Evolutionary conservation across 1,140 invertebrate genomes (phyloP).

Genomic region (Cryptotermes secundus): DNA sequence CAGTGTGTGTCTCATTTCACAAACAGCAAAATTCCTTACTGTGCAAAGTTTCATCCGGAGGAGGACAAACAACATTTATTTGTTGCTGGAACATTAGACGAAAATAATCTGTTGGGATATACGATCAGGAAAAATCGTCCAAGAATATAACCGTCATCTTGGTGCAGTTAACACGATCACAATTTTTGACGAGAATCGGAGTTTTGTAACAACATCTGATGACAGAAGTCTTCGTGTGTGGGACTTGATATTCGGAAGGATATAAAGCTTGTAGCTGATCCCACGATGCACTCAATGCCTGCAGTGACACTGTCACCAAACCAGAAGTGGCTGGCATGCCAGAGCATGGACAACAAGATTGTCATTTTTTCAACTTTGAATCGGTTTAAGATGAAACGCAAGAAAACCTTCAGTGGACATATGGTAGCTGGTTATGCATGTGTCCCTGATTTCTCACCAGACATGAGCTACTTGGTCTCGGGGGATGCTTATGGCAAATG

Average conservation of each 20-base stretch:
- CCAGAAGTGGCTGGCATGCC: slow-evolving; percentile 98
- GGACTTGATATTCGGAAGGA: slow-evolving; percentile 99
- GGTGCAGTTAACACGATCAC: slow-evolving; percentile 99
- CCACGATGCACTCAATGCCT: slow-evolving; percentile 99
- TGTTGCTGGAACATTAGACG: slow-evolving; percentile 95
- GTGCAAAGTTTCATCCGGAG: slow-evolving; percentile 97
- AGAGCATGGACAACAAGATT: slow-evolving; percentile 99
- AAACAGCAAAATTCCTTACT: slow-evolving; percentile 93
- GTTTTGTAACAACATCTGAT: slow-evolving; percentile 98
- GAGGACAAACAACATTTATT: slow-evolving; percentile 96
- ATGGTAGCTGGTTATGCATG: slow-evolving; percentile 99
- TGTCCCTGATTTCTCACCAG: slow-evolving; percentile 94
- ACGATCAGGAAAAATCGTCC: slow-evolving; percentile 90
- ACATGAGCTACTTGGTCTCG: too few species aligned
- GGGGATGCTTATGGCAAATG: too few species aligned
- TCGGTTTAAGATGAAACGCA: slow-evolving; percentile 95
- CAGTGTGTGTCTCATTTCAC: slow-evolving; percentile 90
- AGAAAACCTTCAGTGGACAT: slow-evolving; percentile 97
- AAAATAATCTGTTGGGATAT: slow-evolving; percentile 99
- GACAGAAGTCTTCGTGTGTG: slow-evolving; percentile 98
- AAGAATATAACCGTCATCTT: slow-evolving; percentile 98
- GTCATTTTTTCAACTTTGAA: slow-evolving; percentile 97
- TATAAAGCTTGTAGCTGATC: slow-evolving; percentile 99
- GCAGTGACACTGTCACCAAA: slow-evolving; percentile 93
- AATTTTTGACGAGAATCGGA: slow-evolving; percentile 96